Evolutionary conservation across 2,797 vertebrate genomes (phyloP).

Genomic region (Neosalanx taihuensis): DNA sequence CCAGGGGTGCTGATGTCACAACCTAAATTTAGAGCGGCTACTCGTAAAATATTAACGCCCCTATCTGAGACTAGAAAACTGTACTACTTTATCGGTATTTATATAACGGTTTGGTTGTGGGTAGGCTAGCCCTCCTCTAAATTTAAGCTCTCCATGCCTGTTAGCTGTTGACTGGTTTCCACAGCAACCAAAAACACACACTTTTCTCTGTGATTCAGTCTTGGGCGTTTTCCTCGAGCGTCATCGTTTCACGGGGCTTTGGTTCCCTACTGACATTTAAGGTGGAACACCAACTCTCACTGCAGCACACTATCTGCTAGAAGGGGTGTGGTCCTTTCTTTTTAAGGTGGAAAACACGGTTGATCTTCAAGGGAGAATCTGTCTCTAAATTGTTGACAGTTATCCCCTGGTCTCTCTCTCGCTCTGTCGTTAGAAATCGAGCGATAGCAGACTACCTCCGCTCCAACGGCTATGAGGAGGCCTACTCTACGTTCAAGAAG

Average conservation of each 20-base stretch:
- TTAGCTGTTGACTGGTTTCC: conserved; percentile 38
- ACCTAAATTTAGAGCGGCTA: conserved; percentile 60
- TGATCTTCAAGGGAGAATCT: neutral
- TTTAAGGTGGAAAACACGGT: conserved; percentile 32
- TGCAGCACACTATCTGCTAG: conserved; percentile 31
- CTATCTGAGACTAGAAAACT: conserved; percentile 41
- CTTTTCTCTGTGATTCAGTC: conserved; percentile 29
- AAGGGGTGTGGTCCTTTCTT: conserved; percentile 38
- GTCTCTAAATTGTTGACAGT: neutral
- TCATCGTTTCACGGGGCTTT: conserved; percentile 29
- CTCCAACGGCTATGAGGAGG: conserved; percentile 98
- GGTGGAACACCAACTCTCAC: conserved; percentile 36
- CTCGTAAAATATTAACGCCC: conserved; percentile 69
- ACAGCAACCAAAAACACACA: conserved; percentile 40
- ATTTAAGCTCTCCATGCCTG: neutral
- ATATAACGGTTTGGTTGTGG: conserved; percentile 39
- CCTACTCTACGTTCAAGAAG: conserved; percentile 99
- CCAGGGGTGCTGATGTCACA: conserved; percentile 29
- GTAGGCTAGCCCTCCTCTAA: conserved; percentile 16
- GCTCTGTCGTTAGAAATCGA: conserved; percentile 84
- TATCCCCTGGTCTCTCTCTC: neutral
- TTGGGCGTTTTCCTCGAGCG: conserved; percentile 22
- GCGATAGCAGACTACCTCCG: conserved; percentile 99
- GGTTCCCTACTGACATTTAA: conserved; percentile 38
- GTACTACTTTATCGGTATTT: conserved; percentile 36